Evolutionary conservation across 2,888 invertebrate species (phyloP), one percentile per base, ranked within the genome.

Genomic region (Dasysyrphus albostriatus): DNA sequence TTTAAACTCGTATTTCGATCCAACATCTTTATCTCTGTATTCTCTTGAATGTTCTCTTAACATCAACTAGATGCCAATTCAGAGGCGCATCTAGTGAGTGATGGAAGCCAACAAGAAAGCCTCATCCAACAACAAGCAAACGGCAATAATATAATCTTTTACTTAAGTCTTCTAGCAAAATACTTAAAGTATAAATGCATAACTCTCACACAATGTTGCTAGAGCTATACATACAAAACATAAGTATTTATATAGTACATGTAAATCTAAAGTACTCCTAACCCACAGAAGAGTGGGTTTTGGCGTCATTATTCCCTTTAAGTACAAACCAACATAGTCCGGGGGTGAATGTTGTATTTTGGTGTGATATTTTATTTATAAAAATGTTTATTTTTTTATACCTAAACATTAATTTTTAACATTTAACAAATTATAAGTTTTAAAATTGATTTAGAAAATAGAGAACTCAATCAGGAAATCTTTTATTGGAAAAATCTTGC

Each of bases 11-110:
- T 14, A 49, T 34, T 37, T 67, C 79, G 58, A 49, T 63, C 56
- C 59, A 87, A 87, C 78, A 83, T 87, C 87, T 87, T 83, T 78
- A 83, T 87, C 73, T 65, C 19, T 59, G 74, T 59, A 16, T 69
- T 83, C 83, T 88, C 88, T 88, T 88, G 79, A 88, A 88, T 88
- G 58, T 63, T 88, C 88, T 88, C 88, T 88, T 88, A 79, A 88
- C 74, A 88, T 83, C 73, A 83, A 72, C 83, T 54, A 8, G 0
- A 63, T 83, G 79, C 72, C 79, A 83, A 88, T 80, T 80, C 73
- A 87, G 70, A 79, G 79, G 75, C 74, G 69, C 34, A 49, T 47
- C 29, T 37, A 29, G 37, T 61, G 39, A 34, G 34, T 65, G 47
- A 75, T 78, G 78, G 74, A 83, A 83, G 69, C 78, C 54, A 75